Evolutionary conservation across 2,113 vertebrate species (phyloP).

Genomic region (Malurus alboscapulatus): DNA sequence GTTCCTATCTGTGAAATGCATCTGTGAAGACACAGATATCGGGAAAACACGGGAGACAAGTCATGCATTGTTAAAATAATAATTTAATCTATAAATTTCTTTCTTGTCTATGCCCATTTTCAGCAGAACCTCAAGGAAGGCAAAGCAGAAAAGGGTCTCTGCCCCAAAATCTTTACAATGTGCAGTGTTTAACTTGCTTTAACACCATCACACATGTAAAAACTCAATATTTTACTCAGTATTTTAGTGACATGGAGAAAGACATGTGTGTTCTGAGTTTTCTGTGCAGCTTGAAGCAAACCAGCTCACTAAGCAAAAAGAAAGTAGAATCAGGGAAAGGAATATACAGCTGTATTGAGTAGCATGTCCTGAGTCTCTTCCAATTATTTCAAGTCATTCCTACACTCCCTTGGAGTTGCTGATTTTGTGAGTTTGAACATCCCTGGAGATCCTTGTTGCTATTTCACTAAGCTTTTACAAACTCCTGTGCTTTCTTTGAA

Average conservation of each 20-base stretch:
- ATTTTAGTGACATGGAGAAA: neutral
- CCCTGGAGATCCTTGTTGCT: neutral
- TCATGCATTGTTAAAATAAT: accelerated
- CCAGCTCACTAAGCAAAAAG: neutral
- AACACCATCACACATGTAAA: neutral
- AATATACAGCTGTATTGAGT: neutral
- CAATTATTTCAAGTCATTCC: conserved; percentile 25
- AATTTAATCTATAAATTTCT: neutral
- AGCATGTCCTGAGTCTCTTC: neutral
- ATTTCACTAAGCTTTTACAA: neutral
- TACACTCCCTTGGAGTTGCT: neutral
- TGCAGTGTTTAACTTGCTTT: neutral
- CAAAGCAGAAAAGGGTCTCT: neutral
- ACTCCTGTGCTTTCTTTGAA: neutral
- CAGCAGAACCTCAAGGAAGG: neutral
- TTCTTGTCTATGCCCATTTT: neutral
- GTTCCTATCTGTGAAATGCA: neutral
- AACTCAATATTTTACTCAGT: neutral
- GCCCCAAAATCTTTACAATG: neutral
- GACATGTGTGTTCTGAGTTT: neutral
- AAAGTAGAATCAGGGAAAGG: neutral
- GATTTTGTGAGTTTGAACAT: neutral
- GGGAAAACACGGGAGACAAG: neutral
- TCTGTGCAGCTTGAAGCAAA: neutral
- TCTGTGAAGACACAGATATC: neutral